These are phyloP conservation scores for Argyresthia goedartella DNA, from an alignment of 2,888 invertebrate species.

Conservation along the genomic window DNA sequence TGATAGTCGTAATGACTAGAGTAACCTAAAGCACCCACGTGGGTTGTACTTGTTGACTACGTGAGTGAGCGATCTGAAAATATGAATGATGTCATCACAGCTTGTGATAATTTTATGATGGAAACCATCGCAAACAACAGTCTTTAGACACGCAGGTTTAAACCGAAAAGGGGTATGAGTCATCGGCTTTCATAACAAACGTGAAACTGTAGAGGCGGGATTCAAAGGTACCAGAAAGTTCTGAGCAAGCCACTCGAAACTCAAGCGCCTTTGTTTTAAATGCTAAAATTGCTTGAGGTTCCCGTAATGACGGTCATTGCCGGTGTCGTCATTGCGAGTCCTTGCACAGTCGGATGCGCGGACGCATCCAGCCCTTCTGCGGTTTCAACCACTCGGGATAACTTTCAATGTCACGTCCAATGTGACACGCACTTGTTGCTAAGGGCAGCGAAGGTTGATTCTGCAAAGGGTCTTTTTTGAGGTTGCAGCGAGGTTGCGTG, in stretches of 20 bases:
- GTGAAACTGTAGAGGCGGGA: not conserved
- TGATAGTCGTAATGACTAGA: not conserved
- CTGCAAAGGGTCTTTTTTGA: too few relatives aligned
- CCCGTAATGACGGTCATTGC: slow-evolving; percentile 24
- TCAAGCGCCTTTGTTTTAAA: slow-evolving; percentile 20
- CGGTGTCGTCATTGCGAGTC: slow-evolving; percentile 48
- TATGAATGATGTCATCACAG: not conserved
- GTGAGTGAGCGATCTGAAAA: not conserved
- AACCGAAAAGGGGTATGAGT: not conserved
- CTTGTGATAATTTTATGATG: not conserved
- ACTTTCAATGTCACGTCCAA: slow-evolving; percentile 49
- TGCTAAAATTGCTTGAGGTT: slow-evolving; percentile 20
- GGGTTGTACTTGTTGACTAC: not conserved
- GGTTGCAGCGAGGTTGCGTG: not conserved
- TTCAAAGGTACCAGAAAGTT: not conserved
- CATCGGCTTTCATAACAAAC: slow-evolving; percentile 2
- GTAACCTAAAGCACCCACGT: not conserved
- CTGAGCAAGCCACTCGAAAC: not conserved
- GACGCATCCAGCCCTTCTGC: slow-evolving; percentile 46
- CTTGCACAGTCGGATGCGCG: slow-evolving; percentile 59
- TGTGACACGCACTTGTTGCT: slow-evolving; percentile 43
- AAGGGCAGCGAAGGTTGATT: slow-evolving; percentile 19
- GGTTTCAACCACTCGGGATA: slow-evolving; percentile 58
- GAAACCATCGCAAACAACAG: not conserved
- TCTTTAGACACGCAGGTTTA: not conserved